These are phyloP conservation scores for Phataginus tetradactyla DNA, from an alignment of 2,797 vertebrate genomes.

Conservation along the genomic window DNA sequence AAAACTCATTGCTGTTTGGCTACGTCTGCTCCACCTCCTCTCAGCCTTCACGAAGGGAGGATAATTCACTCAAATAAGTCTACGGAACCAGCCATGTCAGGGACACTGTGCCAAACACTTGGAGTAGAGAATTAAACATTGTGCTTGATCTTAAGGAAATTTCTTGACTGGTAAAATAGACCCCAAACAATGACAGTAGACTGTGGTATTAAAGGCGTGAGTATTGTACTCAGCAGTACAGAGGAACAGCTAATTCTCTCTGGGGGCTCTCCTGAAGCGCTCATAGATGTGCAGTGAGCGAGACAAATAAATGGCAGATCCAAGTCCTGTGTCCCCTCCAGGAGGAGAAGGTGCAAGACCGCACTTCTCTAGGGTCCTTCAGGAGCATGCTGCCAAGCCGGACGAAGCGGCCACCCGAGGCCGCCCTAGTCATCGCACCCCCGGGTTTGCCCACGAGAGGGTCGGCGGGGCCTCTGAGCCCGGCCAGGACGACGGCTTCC, in stretches of 20 bases:
- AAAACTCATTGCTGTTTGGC: not conserved
- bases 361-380: not conserved
- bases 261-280: not conserved
- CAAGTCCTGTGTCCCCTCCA: not conserved
- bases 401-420: not conserved
- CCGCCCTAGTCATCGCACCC: not conserved
- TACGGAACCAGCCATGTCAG: not conserved
- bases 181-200: not conserved
- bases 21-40: not conserved
- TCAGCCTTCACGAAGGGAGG: not conserved
- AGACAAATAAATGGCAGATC: not conserved
- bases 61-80: not conserved
- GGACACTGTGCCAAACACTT: not conserved
- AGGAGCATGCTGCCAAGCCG: fast-evolving
- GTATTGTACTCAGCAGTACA: not conserved
- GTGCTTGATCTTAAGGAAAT: not conserved
- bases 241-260: not conserved
- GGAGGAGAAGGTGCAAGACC: not conserved
- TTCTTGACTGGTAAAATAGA: not conserved
- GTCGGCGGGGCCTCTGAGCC: not conserved
- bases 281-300: not conserved
- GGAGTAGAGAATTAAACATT: not conserved
- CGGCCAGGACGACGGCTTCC: not conserved
- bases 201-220: not conserved
- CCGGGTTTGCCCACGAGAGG: not conserved